Conservation (phyloP, 2,797 vertebrate genomes). For the Microcaecilia unicolor region DNA sequence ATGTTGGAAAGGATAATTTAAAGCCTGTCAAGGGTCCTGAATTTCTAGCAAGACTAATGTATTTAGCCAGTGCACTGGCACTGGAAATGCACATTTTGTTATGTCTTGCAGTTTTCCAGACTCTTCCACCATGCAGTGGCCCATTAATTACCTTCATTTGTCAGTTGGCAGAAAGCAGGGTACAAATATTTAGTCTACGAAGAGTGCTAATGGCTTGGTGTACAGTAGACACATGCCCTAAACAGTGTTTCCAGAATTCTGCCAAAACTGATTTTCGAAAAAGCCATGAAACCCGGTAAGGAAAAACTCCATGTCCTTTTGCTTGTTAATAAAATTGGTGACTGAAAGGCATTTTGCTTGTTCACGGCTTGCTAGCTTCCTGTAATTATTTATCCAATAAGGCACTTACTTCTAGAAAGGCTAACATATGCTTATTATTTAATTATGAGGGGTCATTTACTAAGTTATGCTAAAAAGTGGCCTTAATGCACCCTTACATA, state of each 20-base stretch:
- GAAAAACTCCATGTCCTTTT: constrained; percentile 16
- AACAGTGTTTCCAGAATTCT: constrained; percentile 44
- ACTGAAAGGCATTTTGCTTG: constrained; percentile 3
- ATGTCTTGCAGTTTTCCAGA: constrained; percentile 36
- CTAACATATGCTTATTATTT: too few relatives aligned
- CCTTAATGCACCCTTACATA: too few relatives aligned
- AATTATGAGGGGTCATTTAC: too few relatives aligned
- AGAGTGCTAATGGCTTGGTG: constrained; percentile 38
- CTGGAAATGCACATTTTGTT: constrained; percentile 16
- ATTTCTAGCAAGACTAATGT: constrained; percentile 7
- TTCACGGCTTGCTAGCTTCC: constrained; percentile 6
- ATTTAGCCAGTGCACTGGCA: constrained; percentile 27
- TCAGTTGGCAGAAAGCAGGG: constrained; percentile 43
- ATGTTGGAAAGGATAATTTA: background rate
- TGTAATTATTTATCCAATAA: too few relatives aligned
- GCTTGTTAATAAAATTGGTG: constrained; percentile 12
- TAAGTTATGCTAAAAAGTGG: too few relatives aligned
- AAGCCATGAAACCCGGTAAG: constrained; percentile 19
- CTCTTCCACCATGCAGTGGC: constrained; percentile 31
- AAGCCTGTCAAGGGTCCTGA: constrained; percentile 5
- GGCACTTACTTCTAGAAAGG: too few relatives aligned
- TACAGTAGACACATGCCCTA: constrained; percentile 22
- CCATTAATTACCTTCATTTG: constrained; percentile 55
- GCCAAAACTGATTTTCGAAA: constrained; percentile 23
- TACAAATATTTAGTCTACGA: constrained; percentile 59